phyloP scores from a whole-genome alignment of 2,113 vertebrate genomes.

The Chiloscyllium plagiosum region DNA sequence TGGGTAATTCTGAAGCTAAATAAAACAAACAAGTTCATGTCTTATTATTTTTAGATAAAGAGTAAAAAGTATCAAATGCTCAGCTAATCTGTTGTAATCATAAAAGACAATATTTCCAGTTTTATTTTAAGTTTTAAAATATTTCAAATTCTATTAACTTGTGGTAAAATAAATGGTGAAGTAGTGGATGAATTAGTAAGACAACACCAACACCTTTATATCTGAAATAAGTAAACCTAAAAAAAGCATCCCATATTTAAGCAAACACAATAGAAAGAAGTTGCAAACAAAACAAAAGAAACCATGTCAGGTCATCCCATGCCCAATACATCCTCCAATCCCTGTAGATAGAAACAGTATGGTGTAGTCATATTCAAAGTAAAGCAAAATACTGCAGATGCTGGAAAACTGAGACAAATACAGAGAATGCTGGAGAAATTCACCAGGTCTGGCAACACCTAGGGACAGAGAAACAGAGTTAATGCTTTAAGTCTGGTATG shows the following conservation, averaged over 20 bases:
- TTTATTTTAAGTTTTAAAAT: not conserved
- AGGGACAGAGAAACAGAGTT: too few species aligned
- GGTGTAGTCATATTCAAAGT: not conserved
- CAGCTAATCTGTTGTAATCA: not conserved
- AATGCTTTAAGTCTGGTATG: too few species aligned
- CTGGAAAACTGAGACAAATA: too few species aligned
- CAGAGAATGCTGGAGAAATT: too few species aligned
- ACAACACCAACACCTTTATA: not conserved
- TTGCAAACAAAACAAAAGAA: not conserved
- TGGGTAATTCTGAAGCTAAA: not conserved
- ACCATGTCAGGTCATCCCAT: not conserved
- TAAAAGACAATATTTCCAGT: not conserved
- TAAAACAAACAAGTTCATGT: constrained; percentile 43
- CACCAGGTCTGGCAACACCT: too few species aligned
- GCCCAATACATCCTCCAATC: not conserved
- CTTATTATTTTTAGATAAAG: constrained; percentile 52
- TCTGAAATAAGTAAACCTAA: not conserved
- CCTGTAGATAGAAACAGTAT: not conserved
- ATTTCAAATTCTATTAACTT: not conserved
- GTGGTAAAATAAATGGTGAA: not conserved
- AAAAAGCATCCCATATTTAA: not conserved
- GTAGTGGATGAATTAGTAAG: not conserved
- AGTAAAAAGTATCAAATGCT: constrained; percentile 41
- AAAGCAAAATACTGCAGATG: too few species aligned
- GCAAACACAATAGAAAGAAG: not conserved